Conservation (phyloP, 1,140 invertebrate genomes). For the Melipona quadrifasciata region DNA sequence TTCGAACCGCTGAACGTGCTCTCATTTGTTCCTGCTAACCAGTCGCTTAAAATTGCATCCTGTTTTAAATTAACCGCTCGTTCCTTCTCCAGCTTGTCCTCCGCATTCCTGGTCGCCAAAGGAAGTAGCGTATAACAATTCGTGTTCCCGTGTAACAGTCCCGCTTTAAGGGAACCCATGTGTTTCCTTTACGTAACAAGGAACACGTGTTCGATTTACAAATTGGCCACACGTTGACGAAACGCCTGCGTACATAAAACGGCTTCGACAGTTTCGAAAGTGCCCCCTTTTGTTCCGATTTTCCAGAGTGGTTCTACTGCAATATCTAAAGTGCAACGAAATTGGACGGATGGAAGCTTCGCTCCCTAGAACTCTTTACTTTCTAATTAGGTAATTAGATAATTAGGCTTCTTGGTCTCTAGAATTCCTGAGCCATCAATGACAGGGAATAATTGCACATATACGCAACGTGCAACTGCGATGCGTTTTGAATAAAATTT, state of each 20-base stretch:
- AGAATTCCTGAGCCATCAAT: too few relatives aligned
- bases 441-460: too few relatives aligned
- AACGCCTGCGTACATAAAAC: background rate
- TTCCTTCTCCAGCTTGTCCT: background rate
- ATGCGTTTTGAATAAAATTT: too few relatives aligned
- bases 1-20: background rate
- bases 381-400: too few relatives aligned
- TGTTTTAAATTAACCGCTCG: background rate
- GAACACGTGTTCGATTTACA: conserved; percentile 8
- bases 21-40: background rate
- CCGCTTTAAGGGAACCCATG: background rate
- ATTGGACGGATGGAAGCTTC: too few relatives aligned
- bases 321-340: too few relatives aligned
- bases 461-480: too few relatives aligned
- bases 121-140: background rate
- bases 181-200: conserved; percentile 25
- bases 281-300: background rate
- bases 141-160: too few relatives aligned
- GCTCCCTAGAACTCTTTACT: too few relatives aligned
- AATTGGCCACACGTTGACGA: background rate
- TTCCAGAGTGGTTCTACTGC: background rate
- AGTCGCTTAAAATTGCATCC: background rate
- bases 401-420: too few relatives aligned
- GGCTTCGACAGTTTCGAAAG: conserved; percentile 14
- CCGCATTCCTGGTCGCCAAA: background rate